These are phyloP conservation scores for Icerya purchasi DNA, from an alignment of 2,888 invertebrate genomes.

Conservation along the genomic window DNA sequence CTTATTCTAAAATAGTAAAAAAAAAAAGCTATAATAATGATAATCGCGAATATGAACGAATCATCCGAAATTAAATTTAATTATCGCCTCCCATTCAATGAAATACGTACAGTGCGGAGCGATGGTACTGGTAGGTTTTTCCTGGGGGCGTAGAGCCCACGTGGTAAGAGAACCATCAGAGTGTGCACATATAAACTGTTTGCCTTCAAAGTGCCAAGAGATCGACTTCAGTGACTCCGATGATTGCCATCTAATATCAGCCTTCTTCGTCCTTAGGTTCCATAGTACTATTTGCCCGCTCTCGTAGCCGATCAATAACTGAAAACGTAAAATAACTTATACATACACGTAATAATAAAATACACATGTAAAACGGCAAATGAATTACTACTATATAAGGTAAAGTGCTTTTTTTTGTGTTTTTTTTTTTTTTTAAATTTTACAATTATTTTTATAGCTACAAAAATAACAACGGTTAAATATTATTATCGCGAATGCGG, in stretches of 20 bases:
- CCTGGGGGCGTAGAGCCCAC: slow-evolving; percentile 60
- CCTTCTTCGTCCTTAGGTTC: slow-evolving; percentile 72
- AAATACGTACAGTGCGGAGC: slow-evolving; percentile 72
- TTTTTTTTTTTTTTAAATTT: too few species aligned
- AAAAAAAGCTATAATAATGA: too few species aligned
- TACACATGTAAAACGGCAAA: neutral
- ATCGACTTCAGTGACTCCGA: slow-evolving; percentile 62
- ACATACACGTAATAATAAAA: slow-evolving; percentile 3
- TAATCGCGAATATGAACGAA: too few species aligned
- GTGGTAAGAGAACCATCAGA: slow-evolving; percentile 86
- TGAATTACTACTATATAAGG: too few species aligned
- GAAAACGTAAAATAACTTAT: slow-evolving; percentile 18
- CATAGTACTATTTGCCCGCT: slow-evolving; percentile 83
- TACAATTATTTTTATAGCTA: too few species aligned
- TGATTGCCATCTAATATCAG: slow-evolving; percentile 64
- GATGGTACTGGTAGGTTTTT: slow-evolving; percentile 56
- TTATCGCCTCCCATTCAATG: too few species aligned
- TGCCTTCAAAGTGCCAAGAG: slow-evolving; percentile 95
- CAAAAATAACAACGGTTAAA: too few species aligned
- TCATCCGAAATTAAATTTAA: too few species aligned
- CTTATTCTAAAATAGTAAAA: too few species aligned
- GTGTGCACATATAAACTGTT: slow-evolving; percentile 90
- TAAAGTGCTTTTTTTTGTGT: too few species aligned
- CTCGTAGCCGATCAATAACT: slow-evolving; percentile 93
- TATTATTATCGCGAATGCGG: too few species aligned